phyloP scores from a whole-genome alignment of 2,888 invertebrate species.

The Lumbricus terrestris region DNA sequence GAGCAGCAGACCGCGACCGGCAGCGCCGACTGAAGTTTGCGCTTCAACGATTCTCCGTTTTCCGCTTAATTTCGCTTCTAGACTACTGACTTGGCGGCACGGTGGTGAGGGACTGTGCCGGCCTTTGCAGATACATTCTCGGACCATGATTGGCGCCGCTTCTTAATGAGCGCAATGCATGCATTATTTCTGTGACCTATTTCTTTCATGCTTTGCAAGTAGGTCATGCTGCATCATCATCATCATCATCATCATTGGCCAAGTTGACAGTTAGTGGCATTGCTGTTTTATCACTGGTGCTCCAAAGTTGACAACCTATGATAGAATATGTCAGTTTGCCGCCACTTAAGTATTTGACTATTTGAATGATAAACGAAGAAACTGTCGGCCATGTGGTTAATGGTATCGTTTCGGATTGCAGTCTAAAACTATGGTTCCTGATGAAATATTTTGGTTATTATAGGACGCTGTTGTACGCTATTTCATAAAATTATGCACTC shows the following conservation, averaged over 20 bases:
- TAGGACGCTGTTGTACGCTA: background rate
- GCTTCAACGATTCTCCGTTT: background rate
- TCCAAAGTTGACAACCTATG: background rate
- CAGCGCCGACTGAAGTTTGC: background rate
- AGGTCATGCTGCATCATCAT: background rate
- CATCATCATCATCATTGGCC: too few species aligned
- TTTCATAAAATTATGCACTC: background rate
- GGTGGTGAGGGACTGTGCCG: background rate
- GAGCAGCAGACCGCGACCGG: background rate
- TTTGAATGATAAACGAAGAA: background rate
- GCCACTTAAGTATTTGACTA: background rate
- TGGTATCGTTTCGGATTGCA: background rate
- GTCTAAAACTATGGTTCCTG: too few species aligned
- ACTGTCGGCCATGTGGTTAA: too few species aligned
- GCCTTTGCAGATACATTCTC: background rate
- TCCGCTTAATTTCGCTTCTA: constrained; percentile 3
- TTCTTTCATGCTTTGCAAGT: background rate
- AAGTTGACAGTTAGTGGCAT: background rate
- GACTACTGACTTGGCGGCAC: background rate
- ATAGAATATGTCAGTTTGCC: background rate
- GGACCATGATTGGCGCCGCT: background rate
- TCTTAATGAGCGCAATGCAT: background rate
- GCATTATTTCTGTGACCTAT: background rate
- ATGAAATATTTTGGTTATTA: background rate
- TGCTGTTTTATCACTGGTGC: background rate